Percentiles rank a stretch among this genome's conserved stretches.
phyloP scores from a whole-genome alignment of 1,140 invertebrate species.

The Macrobrachium nipponense region DNA sequence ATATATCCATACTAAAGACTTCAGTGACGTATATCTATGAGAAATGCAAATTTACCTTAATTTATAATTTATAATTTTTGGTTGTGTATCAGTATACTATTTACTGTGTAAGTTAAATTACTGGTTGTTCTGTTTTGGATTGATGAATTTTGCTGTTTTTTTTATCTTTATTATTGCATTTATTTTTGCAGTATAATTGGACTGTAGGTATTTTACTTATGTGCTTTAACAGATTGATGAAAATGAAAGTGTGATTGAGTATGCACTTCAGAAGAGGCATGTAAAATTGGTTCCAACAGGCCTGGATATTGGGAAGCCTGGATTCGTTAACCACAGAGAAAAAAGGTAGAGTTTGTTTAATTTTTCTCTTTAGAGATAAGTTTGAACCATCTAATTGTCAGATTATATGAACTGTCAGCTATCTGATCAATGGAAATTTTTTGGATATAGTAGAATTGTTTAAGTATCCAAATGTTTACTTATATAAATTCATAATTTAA shows the following conservation, averaged over 20 bases:
- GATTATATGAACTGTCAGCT: not conserved
- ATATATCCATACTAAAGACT: too few relatives aligned
- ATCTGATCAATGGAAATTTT: not conserved
- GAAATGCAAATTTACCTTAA: too few relatives aligned
- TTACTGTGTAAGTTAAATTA: too few relatives aligned
- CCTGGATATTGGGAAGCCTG: conserved; percentile 94
- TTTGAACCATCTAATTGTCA: not conserved
- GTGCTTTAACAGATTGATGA: conserved; percentile 83
- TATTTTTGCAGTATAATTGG: too few relatives aligned
- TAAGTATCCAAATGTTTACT: conserved; percentile 14
- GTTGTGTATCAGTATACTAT: too few relatives aligned
- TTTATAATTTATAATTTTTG: too few relatives aligned
- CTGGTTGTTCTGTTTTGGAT: too few relatives aligned
- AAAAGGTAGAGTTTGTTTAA: conserved; percentile 61
- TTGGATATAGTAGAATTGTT: too few relatives aligned
- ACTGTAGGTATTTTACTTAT: conserved; percentile 3
- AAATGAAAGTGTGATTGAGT: conserved; percentile 98
- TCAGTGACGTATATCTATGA: too few relatives aligned
- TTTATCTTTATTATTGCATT: too few relatives aligned
- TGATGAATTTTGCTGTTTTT: too few relatives aligned
- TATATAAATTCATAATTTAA: conserved; percentile 66
- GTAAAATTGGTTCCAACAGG: conserved; percentile 95
- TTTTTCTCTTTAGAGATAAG: conserved; percentile 45
- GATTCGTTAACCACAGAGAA: conserved; percentile 90
- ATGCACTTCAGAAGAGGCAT: conserved; percentile 90